phyloP scores from a whole-genome alignment of 1,140 invertebrate species.

The Tetragonula clypearis region DNA sequence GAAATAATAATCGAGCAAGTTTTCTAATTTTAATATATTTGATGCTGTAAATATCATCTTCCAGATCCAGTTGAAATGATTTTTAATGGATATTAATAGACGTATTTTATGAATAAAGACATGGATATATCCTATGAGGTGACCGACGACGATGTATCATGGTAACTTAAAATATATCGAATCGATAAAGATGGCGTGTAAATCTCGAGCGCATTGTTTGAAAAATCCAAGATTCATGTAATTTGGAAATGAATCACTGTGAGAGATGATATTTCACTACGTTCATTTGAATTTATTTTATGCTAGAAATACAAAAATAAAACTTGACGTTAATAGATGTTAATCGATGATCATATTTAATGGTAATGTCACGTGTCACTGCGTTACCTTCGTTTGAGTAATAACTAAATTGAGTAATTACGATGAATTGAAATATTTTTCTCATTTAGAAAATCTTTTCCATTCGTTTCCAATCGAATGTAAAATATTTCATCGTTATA shows the following conservation, averaged over 20 bases:
- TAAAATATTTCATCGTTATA: no score
- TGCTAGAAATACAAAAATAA: background rate
- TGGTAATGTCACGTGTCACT: no score
- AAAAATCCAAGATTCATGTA: background rate
- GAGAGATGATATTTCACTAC: background rate
- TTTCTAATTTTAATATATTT: background rate
- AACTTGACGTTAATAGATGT: rapidly evolving
- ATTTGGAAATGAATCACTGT: background rate
- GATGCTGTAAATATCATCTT: no score
- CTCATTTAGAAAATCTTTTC: no score
- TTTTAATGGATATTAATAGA: no score
- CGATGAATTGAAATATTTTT: no score
- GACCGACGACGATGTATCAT: no score
- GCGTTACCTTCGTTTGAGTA: background rate
- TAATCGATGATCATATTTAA: background rate
- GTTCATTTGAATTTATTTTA: background rate
- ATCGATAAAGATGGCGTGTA: background rate
- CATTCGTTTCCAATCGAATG: no score
- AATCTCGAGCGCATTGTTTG: background rate
- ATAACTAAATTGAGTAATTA: background rate
- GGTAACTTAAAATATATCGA: background rate
- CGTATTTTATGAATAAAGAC: background rate
- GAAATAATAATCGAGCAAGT: background rate
- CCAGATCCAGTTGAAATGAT: no score
- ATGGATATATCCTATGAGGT: background rate